Evolutionary conservation across 2,797 vertebrate genomes (phyloP).

Genomic region (Decapterus maruadsi): DNA sequence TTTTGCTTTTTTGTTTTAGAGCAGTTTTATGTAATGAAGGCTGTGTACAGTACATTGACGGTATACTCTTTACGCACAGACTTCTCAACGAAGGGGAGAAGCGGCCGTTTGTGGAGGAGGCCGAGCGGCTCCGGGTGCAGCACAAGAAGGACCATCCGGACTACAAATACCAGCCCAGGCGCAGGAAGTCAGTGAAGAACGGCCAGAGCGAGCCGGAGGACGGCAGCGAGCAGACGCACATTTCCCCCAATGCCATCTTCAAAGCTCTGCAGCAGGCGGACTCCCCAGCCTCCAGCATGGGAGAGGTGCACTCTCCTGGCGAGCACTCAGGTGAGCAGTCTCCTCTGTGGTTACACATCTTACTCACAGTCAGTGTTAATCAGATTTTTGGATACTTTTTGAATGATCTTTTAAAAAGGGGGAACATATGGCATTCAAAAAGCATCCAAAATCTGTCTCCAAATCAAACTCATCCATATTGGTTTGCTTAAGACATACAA

Average conservation of each 20-base stretch:
- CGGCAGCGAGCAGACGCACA: constrained; percentile 92
- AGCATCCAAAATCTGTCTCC: background rate
- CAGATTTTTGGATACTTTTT: too few species aligned
- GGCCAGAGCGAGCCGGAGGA: constrained; percentile 94
- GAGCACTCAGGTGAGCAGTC: constrained; percentile 92
- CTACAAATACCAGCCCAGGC: constrained; percentile 96
- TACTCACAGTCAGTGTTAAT: too few species aligned
- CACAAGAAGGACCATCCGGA: constrained; percentile 98
- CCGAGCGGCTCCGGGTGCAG: constrained; percentile 95
- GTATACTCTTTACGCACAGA: constrained; percentile 73
- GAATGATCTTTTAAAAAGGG: too few species aligned
- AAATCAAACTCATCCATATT: background rate
- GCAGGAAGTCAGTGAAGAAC: constrained; percentile 95
- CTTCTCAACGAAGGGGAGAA: constrained; percentile 96
- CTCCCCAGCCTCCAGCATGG: constrained; percentile 96
- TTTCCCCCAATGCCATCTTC: constrained; percentile 96
- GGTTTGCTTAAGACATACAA: background rate
- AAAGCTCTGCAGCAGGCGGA: constrained; percentile 96
- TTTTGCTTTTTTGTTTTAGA: background rate
- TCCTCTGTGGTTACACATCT: rapidly evolving
- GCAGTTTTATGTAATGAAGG: background rate
- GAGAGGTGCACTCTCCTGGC: constrained; percentile 94
- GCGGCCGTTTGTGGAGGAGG: constrained; percentile 96
- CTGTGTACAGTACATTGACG: background rate
- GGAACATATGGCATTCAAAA: background rate